These are phyloP conservation scores for Enteromius paludinosus DNA, from an alignment of 2,797 vertebrate genomes.

Conservation along the genomic window DNA sequence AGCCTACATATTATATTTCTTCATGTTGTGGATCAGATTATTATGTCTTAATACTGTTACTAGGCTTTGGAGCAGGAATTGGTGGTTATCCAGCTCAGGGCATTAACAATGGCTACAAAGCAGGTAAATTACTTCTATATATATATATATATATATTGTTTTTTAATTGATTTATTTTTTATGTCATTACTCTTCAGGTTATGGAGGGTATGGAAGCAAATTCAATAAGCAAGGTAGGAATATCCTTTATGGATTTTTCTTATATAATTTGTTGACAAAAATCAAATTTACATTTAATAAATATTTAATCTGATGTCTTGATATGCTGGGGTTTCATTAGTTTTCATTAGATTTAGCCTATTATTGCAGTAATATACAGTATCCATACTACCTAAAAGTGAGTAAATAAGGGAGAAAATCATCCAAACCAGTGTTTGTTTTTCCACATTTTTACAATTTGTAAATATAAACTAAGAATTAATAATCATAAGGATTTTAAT, in stretches of 20 bases:
- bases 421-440: not conserved
- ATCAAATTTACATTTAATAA: not conserved
- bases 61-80: constrained; percentile 62
- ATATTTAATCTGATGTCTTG: not conserved
- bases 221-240: constrained; percentile 61
- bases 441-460: not conserved
- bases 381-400: not conserved
- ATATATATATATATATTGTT: no score
- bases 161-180: not conserved
- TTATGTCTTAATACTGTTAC: not conserved
- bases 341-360: not conserved
- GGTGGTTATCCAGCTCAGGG: constrained; percentile 62
- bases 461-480: not conserved
- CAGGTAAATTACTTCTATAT: constrained; percentile 35
- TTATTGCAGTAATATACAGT: not conserved
- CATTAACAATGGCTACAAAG: constrained; percentile 62
- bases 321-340: not conserved
- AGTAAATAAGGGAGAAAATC: not conserved
- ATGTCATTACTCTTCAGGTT: constrained; percentile 42
- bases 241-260: not conserved
- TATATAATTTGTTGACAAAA: not conserved
- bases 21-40: not conserved
- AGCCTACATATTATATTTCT: not conserved
- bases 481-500: not conserved
- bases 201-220: constrained; percentile 59